Evolutionary conservation across 2,888 invertebrate genomes (phyloP).

Genomic region (Chrysolina oricalcia): DNA sequence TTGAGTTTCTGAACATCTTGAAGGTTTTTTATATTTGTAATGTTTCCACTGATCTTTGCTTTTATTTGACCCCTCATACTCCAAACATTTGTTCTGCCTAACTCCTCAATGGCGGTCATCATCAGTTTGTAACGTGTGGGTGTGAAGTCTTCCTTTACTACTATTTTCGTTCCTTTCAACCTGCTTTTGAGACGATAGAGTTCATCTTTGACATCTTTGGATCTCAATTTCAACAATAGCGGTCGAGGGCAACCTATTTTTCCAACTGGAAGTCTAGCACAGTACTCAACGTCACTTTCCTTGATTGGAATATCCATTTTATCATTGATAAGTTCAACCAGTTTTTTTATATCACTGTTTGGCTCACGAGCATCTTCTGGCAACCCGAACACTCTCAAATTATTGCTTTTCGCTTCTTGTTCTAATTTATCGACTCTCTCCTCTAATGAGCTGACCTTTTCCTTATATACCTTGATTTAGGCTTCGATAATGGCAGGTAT

Average conservation of each 20-base stretch:
- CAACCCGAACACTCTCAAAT: too few species aligned
- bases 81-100: neutral
- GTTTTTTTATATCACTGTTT: too few species aligned
- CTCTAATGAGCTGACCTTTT: constrained; percentile 9
- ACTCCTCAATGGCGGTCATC: neutral
- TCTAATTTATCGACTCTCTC: constrained; percentile 6
- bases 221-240: neutral
- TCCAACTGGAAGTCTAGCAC: too few species aligned
- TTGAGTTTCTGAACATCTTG: neutral
- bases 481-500: constrained; percentile 18
- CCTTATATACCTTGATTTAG: constrained; percentile 15
- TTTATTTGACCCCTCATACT: neutral
- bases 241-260: neutral
- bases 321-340: too few species aligned
- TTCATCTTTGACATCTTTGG: neutral
- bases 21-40: neutral
- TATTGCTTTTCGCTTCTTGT: too few species aligned
- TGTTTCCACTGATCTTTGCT: neutral
- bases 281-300: too few species aligned
- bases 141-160: neutral
- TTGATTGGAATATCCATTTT: too few species aligned
- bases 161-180: neutral
- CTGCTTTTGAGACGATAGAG: neutral
- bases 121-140: neutral
- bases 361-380: too few species aligned